These are phyloP conservation scores for Nannobrachium achirus DNA, from an alignment of 2,113 vertebrate species.

Conservation along the genomic window DNA sequence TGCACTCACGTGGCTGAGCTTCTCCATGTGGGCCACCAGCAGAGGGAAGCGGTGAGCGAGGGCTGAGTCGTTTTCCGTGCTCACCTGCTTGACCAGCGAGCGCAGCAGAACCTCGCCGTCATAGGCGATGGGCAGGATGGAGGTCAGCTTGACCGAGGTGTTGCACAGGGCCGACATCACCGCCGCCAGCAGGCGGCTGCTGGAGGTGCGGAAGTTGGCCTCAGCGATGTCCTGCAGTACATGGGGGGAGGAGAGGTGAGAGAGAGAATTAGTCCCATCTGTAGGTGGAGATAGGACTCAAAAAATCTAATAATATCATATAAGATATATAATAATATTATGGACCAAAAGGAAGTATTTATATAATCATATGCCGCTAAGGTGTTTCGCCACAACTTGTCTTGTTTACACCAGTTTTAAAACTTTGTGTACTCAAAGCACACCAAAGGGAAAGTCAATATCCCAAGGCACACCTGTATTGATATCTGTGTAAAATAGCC, in stretches of 20 bases:
- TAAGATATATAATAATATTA: too few species aligned
- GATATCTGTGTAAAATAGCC: too few species aligned
- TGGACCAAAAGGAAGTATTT: too few species aligned
- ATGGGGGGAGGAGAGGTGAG: background rate
- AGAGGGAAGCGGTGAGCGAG: slow-evolving; percentile 96
- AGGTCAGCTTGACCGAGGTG: slow-evolving; percentile 95
- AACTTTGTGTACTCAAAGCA: too few species aligned
- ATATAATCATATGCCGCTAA: too few species aligned
- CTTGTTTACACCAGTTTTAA: too few species aligned
- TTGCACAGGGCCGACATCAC: slow-evolving; percentile 98
- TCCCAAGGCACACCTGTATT: too few species aligned
- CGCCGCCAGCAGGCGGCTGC: slow-evolving; percentile 93
- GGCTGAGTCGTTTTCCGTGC: slow-evolving; percentile 97
- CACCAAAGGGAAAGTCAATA: too few species aligned
- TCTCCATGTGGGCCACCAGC: slow-evolving; percentile 97
- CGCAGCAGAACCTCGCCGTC: slow-evolving; percentile 93
- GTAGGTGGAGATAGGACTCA: too few species aligned
- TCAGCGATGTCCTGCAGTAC: slow-evolving; percentile 92
- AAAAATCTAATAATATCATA: too few species aligned
- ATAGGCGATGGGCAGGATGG: slow-evolving; percentile 97
- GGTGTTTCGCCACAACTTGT: too few species aligned
- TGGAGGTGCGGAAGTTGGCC: slow-evolving; percentile 97
- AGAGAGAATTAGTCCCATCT: background rate
- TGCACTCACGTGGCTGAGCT: slow-evolving; percentile 91
- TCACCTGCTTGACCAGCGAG: slow-evolving; percentile 95